Percentiles rank a stretch among this genome's conserved stretches.
phyloP scores from a whole-genome alignment of 1,140 invertebrate genomes.

The Panulirus ornatus region DNA sequence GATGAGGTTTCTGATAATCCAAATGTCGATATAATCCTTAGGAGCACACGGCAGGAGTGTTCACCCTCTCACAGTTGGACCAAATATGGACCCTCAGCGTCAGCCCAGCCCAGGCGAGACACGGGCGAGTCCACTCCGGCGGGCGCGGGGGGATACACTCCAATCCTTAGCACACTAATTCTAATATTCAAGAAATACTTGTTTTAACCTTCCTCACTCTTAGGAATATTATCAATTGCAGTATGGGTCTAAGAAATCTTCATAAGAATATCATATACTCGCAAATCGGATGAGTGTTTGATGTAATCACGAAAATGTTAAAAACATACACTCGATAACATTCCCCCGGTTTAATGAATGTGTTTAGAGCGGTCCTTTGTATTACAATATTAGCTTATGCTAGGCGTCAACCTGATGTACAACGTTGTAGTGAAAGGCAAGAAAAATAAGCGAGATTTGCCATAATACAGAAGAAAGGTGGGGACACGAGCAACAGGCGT shows the following conservation, averaged over 20 bases:
- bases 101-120: conserved; percentile 65
- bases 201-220: not conserved
- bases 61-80: conserved; percentile 71
- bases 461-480: conserved; percentile 45
- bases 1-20: conserved; percentile 42
- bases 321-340: not conserved
- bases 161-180: conserved; percentile 2
- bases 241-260: not conserved
- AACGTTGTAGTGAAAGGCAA: not conserved
- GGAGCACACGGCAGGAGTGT: conserved; percentile 55
- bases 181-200: not conserved
- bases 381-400: not conserved
- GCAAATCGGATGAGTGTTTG: not conserved
- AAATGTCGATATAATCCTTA: conserved; percentile 59
- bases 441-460: conserved; percentile 9
- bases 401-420: not conserved
- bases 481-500: conserved; percentile 53
- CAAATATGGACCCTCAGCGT: conserved; percentile 69
- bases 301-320: not conserved
- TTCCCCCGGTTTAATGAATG: not conserved
- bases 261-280: not conserved
- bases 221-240: no score
- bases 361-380: not conserved
- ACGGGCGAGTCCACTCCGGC: conserved; percentile 52
- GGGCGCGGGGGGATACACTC: conserved; percentile 28